These are phyloP conservation scores for Porites evermanni DNA, from an alignment of 92 coral and sea anemone genomes.

Conservation along the genomic window DNA sequence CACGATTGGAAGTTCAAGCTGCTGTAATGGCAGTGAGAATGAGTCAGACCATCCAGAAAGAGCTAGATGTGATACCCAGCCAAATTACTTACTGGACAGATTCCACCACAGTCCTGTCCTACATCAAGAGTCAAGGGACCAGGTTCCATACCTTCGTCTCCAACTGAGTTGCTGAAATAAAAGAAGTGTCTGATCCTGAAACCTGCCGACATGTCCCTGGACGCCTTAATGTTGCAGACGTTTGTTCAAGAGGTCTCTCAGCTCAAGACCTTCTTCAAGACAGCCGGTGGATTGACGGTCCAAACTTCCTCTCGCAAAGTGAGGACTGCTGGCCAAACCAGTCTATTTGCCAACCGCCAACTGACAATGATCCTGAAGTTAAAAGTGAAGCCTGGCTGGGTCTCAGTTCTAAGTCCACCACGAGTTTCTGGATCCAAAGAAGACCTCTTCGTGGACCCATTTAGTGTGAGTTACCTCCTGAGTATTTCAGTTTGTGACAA, in stretches of 20 bases:
- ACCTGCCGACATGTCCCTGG: constrained; percentile 43
- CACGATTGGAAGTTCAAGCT: constrained; percentile 65
- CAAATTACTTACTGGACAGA: constrained; percentile 55
- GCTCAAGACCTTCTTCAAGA: constrained; percentile 25
- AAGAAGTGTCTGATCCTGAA: constrained; percentile 25
- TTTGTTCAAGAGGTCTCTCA: constrained; percentile 29
- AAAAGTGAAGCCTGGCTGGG: constrained; percentile 38
- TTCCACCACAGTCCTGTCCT: constrained; percentile 42
- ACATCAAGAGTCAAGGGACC: constrained; percentile 25
- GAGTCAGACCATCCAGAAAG: constrained; percentile 32
- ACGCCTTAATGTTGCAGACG: constrained; percentile 44
- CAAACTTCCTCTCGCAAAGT: constrained; percentile 18
- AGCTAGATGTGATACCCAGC: constrained; percentile 26
- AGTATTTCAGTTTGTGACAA: constrained; percentile 20
- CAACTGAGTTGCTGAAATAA: constrained; percentile 41
- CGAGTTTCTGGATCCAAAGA: constrained; percentile 31
- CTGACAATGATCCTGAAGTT: constrained; percentile 45
- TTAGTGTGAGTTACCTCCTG: constrained; percentile 41
- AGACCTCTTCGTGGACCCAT: constrained; percentile 38
- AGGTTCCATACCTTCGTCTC: constrained; percentile 42
- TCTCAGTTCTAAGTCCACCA: constrained; percentile 6
- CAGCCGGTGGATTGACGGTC: constrained; percentile 34
- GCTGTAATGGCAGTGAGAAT: constrained; percentile 59
- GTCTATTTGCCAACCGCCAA: background rate
- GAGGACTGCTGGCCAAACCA: constrained; percentile 36